phyloP scores from a whole-genome alignment of 2,797 vertebrate genomes.

The Gymnopithys bicolor region DNA sequence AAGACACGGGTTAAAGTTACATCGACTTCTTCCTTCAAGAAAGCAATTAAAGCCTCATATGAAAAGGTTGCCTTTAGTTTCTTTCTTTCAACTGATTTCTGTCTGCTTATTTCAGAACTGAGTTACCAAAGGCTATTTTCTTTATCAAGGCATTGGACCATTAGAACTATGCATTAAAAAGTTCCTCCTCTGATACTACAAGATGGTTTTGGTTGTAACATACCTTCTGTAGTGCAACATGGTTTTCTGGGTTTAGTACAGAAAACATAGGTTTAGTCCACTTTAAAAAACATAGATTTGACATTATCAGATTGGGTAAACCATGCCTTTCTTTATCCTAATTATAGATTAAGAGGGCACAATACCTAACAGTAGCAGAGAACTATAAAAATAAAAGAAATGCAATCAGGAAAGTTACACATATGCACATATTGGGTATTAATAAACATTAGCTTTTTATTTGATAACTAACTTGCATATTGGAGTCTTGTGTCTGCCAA shows the following conservation, averaged over 20 bases:
- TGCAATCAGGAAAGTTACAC: background rate
- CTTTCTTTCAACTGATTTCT: background rate
- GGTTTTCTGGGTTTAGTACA: background rate
- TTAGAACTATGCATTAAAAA: background rate
- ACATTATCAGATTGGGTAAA: background rate
- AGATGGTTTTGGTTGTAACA: background rate
- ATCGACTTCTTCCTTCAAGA: conserved; percentile 64
- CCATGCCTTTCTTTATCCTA: background rate
- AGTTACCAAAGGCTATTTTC: background rate
- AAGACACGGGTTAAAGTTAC: rapidly evolving
- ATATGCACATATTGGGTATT: background rate
- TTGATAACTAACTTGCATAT: background rate
- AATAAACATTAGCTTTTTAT: background rate
- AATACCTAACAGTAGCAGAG: background rate
- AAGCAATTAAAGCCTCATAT: conserved; percentile 84
- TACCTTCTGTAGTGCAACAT: background rate
- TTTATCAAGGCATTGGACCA: background rate
- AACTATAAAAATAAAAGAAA: background rate
- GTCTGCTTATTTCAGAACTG: background rate
- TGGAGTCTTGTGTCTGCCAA: background rate
- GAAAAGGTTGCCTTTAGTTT: conserved; percentile 71
- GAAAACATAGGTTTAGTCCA: background rate
- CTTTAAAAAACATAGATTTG: background rate
- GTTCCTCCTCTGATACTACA: background rate
- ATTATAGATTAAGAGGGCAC: background rate